Percentiles rank a stretch among this genome's conserved stretches.
These are phyloP conservation scores for Tachyglossus aculeatus DNA, from an alignment of 2,797 vertebrate species.

Conservation along the genomic window DNA sequence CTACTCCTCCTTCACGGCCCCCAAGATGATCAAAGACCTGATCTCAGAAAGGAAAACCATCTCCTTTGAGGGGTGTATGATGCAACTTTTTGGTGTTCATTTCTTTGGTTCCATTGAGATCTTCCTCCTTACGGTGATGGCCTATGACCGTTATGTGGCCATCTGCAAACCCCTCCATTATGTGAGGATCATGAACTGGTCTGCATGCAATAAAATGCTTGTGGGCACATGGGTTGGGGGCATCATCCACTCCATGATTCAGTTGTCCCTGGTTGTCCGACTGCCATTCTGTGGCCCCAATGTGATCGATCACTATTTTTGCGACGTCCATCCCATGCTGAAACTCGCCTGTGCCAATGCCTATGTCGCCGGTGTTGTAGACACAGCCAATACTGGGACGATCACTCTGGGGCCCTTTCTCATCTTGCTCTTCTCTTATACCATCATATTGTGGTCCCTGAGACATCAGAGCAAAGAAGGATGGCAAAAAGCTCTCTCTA, in stretches of 20 bases:
- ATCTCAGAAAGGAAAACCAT: slow-evolving; percentile 36
- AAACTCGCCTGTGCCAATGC: slow-evolving; percentile 34
- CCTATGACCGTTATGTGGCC: slow-evolving; percentile 43
- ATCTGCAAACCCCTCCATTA: slow-evolving; percentile 62
- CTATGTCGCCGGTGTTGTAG: accelerated
- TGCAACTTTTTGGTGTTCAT: slow-evolving; percentile 40
- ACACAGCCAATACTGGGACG: slow-evolving; percentile 34
- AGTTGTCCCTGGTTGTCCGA: slow-evolving; percentile 20
- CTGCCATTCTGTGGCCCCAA: slow-evolving; percentile 62
- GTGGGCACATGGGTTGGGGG: slow-evolving; percentile 13
- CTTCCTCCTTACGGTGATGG: slow-evolving; percentile 63
- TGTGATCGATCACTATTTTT: slow-evolving; percentile 56
- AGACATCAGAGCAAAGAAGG: slow-evolving; percentile 16
- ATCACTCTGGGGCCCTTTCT: slow-evolving; percentile 48
- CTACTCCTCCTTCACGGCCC: slow-evolving; percentile 42
- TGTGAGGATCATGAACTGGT: slow-evolving; percentile 20
- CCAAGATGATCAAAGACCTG: slow-evolving; percentile 42
- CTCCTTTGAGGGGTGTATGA: slow-evolving; percentile 26
- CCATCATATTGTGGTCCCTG: slow-evolving; percentile 47
- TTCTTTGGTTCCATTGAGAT: slow-evolving; percentile 67
- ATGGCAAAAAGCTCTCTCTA: slow-evolving; percentile 63
- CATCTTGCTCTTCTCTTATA: slow-evolving; percentile 36
- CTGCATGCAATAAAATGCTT: not conserved
- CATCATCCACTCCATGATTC: slow-evolving; percentile 49
- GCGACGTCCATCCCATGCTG: slow-evolving; percentile 49